phyloP scores from a whole-genome alignment of 2,797 vertebrate genomes.

The Rhincodon typus region DNA sequence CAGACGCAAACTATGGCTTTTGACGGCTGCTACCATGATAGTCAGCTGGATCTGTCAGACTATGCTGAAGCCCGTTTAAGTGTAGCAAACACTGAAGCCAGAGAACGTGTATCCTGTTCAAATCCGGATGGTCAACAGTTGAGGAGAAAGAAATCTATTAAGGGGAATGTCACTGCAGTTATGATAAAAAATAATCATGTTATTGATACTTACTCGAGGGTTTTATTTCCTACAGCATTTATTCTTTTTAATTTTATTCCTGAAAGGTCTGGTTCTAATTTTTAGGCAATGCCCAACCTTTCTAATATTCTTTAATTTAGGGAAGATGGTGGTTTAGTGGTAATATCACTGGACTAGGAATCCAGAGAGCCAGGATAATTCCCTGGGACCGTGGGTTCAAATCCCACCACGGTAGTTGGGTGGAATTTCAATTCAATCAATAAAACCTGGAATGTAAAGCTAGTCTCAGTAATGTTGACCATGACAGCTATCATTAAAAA shows the following conservation, averaged over 20 bases:
- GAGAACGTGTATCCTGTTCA: slow-evolving; percentile 45
- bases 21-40: slow-evolving; percentile 76
- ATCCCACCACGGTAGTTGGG: too few species aligned
- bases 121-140: slow-evolving; percentile 55
- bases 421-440: too few species aligned
- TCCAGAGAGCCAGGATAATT: too few species aligned
- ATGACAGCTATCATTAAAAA: too few species aligned
- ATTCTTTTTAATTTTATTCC: slow-evolving; percentile 83
- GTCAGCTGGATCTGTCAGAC: slow-evolving; percentile 62
- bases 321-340: too few species aligned
- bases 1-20: slow-evolving; percentile 76
- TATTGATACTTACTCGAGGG: slow-evolving; percentile 81
- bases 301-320: too few species aligned
- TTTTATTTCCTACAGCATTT: slow-evolving; percentile 78
- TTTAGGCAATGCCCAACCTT: too few species aligned
- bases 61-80: slow-evolving; percentile 51
- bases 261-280: too few species aligned
- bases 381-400: too few species aligned
- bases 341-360: too few species aligned
- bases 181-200: slow-evolving; percentile 79
- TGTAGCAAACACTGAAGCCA: slow-evolving; percentile 6
- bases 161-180: slow-evolving; percentile 63
- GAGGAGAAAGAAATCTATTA: slow-evolving; percentile 65
- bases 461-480: too few species aligned
- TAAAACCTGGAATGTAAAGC: too few species aligned